Conservation (phyloP, 1,140 invertebrate species). For the Dolichoris vasculosae region DNA sequence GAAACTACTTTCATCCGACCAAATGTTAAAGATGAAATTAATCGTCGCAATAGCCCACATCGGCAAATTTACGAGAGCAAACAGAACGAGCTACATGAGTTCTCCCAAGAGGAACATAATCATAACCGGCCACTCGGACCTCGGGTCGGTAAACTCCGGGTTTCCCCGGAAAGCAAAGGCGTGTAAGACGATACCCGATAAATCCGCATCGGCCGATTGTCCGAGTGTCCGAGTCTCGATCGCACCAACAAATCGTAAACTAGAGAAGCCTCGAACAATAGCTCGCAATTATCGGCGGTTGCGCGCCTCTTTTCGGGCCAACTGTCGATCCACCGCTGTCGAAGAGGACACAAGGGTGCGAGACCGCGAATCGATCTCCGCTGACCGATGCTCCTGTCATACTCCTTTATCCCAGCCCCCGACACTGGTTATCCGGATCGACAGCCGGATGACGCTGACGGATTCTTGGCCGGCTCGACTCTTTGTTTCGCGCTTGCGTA, state of each 20-base stretch:
- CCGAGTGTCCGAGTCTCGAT: slow-evolving; percentile 61
- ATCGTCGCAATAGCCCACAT: neutral
- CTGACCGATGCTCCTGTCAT: slow-evolving; percentile 19
- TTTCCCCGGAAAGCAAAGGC: neutral
- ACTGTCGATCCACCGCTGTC: slow-evolving; percentile 65
- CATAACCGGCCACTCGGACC: slow-evolving; percentile 49
- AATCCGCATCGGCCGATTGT: slow-evolving; percentile 67
- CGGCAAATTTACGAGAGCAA: slow-evolving; percentile 66
- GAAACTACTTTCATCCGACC: neutral
- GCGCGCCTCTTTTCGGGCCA: slow-evolving; percentile 56
- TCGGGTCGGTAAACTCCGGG: slow-evolving; percentile 16
- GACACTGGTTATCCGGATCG: neutral
- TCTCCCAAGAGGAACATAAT: slow-evolving; percentile 50
- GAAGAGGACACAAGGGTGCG: slow-evolving; percentile 58
- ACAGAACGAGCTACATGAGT: slow-evolving; percentile 53
- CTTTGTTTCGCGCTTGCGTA: neutral
- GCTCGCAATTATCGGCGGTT: slow-evolving; percentile 71
- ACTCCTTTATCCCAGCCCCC: slow-evolving; percentile 21
- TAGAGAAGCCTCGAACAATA: slow-evolving; percentile 65
- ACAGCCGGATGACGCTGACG: too few relatives aligned
- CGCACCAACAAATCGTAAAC: slow-evolving; percentile 74
- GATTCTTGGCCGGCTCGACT: too few relatives aligned
- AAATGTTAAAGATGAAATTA: slow-evolving; percentile 4
- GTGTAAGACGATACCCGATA: slow-evolving; percentile 67
- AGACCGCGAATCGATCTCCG: slow-evolving; percentile 56